A percentile compares a stretch with the other conserved stretches of the same genome.
phyloP scores from a whole-genome alignment of 2,797 vertebrate genomes.

The Lacerta bilineata region DNA sequence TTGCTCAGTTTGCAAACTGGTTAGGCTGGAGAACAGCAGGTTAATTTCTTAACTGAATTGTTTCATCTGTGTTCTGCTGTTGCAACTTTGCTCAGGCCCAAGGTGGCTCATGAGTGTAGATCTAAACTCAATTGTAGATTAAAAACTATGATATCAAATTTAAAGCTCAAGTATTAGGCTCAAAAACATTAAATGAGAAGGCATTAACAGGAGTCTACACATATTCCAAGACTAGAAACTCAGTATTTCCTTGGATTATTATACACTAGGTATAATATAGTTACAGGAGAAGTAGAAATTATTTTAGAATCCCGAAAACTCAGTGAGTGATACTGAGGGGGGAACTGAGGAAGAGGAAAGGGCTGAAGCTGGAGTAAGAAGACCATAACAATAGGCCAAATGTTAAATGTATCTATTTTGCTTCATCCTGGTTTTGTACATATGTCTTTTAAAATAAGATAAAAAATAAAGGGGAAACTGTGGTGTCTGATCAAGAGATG shows the following conservation, averaged over 20 bases:
- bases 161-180: neutral
- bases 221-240: neutral
- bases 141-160: neutral
- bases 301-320: neutral
- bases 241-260: neutral
- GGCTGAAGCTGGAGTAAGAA: neutral
- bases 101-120: neutral
- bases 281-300: neutral
- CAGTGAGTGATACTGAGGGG: neutral
- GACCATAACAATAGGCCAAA: constrained; percentile 37
- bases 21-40: neutral
- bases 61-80: neutral
- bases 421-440: neutral
- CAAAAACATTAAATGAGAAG: neutral
- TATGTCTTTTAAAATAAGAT: neutral
- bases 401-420: constrained; percentile 21
- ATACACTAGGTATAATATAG: neutral
- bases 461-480: neutral
- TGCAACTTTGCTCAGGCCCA: neutral
- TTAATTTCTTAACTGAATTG: neutral
- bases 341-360: neutral
- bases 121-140: neutral
- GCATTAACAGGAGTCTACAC: neutral
- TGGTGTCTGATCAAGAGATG: neutral
- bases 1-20: neutral